Evolutionary conservation across 2,113 vertebrate genomes (phyloP).

Genomic region (Chloebia gouldiae): DNA sequence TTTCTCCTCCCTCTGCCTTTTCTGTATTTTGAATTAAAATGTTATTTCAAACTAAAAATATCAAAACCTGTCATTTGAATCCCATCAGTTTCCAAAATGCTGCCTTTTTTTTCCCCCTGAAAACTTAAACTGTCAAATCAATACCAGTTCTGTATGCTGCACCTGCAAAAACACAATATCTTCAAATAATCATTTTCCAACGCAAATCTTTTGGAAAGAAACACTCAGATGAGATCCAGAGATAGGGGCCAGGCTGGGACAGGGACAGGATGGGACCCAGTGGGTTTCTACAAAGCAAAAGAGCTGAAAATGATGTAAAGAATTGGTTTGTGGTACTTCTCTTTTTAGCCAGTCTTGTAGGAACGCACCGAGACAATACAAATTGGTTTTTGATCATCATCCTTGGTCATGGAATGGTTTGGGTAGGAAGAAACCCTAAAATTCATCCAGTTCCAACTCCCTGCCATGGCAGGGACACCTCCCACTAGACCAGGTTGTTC

Average conservation of each 20-base stretch:
- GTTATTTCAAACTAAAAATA: slow-evolving; percentile 22
- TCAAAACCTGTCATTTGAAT: slow-evolving; percentile 16
- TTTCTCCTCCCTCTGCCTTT: not conserved
- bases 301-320: not conserved
- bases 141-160: not conserved
- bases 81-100: slow-evolving; percentile 6
- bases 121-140: slow-evolving; percentile 14
- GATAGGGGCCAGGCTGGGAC: not conserved
- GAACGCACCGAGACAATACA: rapidly evolving
- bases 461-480: not conserved
- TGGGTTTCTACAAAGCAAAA: not conserved
- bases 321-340: not conserved
- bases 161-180: not conserved
- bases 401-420: not conserved
- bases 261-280: rapidly evolving
- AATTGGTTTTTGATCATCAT: not conserved
- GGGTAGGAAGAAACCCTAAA: not conserved
- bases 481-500: not conserved
- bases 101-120: not conserved
- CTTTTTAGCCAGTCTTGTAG: not conserved
- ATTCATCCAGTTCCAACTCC: not conserved
- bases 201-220: not conserved
- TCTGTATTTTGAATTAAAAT: not conserved
- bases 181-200: not conserved
- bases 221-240: not conserved